These are phyloP conservation scores for Vireo griseus DNA, from an alignment of 2,797 vertebrate species.

Conservation along the genomic window DNA sequence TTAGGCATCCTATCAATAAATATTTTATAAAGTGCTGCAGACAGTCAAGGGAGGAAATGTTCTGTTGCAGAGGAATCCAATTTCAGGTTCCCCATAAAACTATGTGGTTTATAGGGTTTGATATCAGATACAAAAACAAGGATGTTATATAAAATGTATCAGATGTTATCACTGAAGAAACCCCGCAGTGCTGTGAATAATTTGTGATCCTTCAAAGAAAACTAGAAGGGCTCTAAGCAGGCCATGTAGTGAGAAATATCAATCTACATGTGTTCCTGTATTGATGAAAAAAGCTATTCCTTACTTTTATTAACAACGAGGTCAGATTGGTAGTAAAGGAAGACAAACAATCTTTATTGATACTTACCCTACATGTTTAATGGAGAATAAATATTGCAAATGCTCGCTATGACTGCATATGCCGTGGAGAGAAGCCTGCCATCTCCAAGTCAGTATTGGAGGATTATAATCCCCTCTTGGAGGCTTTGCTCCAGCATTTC, in stretches of 20 bases:
- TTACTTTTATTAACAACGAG: conserved; percentile 16
- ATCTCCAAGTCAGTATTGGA: background rate
- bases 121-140: conserved; percentile 45
- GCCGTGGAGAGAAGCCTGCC: background rate
- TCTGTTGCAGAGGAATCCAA: conserved; percentile 53
- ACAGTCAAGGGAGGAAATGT: conserved; percentile 30
- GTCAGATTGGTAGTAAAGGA: conserved; percentile 10
- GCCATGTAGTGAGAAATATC: background rate
- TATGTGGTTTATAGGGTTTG: conserved; percentile 18
- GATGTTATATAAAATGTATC: conserved; percentile 33
- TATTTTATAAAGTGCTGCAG: conserved; percentile 58
- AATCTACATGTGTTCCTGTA: conserved; percentile 23
- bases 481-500: background rate
- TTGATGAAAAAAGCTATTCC: conserved; percentile 6
- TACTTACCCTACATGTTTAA: conserved; percentile 2
- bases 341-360: conserved; percentile 36
- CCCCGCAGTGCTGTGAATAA: conserved; percentile 10
- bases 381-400: conserved; percentile 27
- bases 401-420: background rate
- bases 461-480: conserved; percentile 1
- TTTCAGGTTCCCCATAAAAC: conserved; percentile 41
- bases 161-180: conserved; percentile 42
- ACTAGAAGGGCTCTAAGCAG: background rate
- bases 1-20: conserved; percentile 63
- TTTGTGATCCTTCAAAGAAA: conserved; percentile 47